Conservation (phyloP, 1,140 invertebrate species). For the Pogonomyrmex californicus region DNA sequence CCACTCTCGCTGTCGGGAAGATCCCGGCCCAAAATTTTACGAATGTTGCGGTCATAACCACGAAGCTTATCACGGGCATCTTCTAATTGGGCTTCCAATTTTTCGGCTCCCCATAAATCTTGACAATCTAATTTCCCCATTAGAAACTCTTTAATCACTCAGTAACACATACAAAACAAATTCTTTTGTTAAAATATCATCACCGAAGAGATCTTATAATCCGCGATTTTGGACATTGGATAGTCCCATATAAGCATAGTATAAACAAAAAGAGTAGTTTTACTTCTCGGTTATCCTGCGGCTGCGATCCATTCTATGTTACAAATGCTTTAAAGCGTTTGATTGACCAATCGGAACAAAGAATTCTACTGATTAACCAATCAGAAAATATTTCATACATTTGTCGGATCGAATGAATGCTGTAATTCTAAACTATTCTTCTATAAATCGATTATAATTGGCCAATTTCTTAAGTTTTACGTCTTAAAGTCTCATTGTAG, state of each 20-base stretch:
- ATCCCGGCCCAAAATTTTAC: constrained; percentile 86
- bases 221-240: not conserved
- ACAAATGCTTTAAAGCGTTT: too few species aligned
- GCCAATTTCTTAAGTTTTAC: too few species aligned
- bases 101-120: constrained; percentile 83
- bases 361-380: too few species aligned
- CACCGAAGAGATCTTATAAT: not conserved
- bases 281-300: too few species aligned
- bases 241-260: not conserved
- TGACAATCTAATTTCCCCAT: constrained; percentile 84
- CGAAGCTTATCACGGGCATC: constrained; percentile 84
- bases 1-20: constrained; percentile 85
- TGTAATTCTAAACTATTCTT: too few species aligned
- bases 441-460: too few species aligned
- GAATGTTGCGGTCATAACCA: constrained; percentile 84
- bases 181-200: constrained; percentile 55
- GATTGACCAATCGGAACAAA: too few species aligned
- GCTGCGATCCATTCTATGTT: too few species aligned
- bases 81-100: constrained; percentile 84
- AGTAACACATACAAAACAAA: constrained; percentile 36
- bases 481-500: too few species aligned
- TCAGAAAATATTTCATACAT: too few species aligned
- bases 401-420: too few species aligned
- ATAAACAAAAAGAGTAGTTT: not conserved
- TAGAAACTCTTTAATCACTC: constrained; percentile 32